Conservation (phyloP, 2,888 invertebrate species). For the Drosophila pegasa region DNA sequence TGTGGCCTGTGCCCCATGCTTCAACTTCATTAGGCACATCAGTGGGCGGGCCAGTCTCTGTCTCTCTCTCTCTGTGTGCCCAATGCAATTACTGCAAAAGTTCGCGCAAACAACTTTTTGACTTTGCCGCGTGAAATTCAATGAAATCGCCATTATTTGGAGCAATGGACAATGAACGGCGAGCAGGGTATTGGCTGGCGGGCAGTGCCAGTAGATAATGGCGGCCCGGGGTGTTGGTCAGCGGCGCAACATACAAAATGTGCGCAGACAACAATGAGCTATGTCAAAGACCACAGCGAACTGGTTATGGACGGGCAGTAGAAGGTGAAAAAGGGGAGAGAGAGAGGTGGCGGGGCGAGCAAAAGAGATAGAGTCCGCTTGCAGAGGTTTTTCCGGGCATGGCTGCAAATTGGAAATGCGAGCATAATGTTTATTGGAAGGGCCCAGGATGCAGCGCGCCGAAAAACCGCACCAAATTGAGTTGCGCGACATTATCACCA, state of each 20-base stretch:
- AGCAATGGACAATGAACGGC: constrained; percentile 62
- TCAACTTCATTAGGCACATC: constrained; percentile 73
- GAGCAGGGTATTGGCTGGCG: neutral
- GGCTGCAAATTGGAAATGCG: constrained; percentile 60
- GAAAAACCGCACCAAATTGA: constrained; percentile 64
- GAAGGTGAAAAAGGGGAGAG: constrained; percentile 7
- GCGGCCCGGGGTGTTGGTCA: constrained; percentile 13
- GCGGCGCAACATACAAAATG: constrained; percentile 26
- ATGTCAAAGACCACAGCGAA: constrained; percentile 52
- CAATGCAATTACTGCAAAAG: constrained; percentile 79
- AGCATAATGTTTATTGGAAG: constrained; percentile 60
- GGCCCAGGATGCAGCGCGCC: constrained; percentile 3
- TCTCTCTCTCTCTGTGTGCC: constrained; percentile 26
- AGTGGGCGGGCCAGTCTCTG: constrained; percentile 3
- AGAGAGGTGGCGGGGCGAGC: constrained; percentile 4
- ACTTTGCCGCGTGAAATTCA: constrained; percentile 78
- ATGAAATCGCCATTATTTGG: constrained; percentile 77
- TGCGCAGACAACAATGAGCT: constrained; percentile 62
- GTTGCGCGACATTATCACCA: constrained; percentile 68
- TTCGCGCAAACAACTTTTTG: constrained; percentile 79
- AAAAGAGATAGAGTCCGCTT: neutral
- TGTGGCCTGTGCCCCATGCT: constrained; percentile 60
- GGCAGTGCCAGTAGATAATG: neutral
- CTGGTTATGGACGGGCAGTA: constrained; percentile 31
- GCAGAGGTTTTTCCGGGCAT: constrained; percentile 20